Evolutionary conservation across 1,140 invertebrate genomes (phyloP).

Genomic region (Gryllus bimaculatus): DNA sequence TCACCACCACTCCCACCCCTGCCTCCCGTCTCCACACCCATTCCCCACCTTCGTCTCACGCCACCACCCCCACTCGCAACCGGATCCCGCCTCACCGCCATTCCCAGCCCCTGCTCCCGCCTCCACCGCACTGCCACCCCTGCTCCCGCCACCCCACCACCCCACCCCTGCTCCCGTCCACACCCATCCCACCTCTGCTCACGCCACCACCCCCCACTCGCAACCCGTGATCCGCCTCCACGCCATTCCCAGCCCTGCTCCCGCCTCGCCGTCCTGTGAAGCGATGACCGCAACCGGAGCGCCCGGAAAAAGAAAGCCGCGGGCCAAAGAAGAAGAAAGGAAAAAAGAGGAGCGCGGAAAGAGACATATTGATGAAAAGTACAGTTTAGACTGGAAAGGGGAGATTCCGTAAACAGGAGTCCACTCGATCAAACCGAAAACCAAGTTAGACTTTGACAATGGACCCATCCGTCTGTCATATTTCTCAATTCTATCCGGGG

Average conservation of each 20-base stretch:
- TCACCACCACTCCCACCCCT: conserved; percentile 7
- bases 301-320: neutral
- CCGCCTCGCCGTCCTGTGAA: neutral
- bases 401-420: neutral
- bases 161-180: no score
- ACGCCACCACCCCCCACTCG: no score
- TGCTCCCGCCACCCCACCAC: no score
- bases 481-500: neutral
- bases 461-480: conserved; percentile 2
- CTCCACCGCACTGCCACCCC: no score
- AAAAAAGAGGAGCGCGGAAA: neutral
- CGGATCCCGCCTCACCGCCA: no score
- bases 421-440: neutral
- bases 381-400: neutral
- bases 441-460: conserved; percentile 4
- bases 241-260: no score
- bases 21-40: conserved; percentile 5
- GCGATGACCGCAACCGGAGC: neutral
- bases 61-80: neutral
- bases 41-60: no score
- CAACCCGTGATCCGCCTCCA: no score
- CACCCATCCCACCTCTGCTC: no score
- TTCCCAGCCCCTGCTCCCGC: no score
- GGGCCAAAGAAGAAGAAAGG: neutral
- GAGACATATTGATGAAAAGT: neutral